phyloP scores from a whole-genome alignment of 2,797 vertebrate genomes.

The Odontamblyopus lacepedii region DNA sequence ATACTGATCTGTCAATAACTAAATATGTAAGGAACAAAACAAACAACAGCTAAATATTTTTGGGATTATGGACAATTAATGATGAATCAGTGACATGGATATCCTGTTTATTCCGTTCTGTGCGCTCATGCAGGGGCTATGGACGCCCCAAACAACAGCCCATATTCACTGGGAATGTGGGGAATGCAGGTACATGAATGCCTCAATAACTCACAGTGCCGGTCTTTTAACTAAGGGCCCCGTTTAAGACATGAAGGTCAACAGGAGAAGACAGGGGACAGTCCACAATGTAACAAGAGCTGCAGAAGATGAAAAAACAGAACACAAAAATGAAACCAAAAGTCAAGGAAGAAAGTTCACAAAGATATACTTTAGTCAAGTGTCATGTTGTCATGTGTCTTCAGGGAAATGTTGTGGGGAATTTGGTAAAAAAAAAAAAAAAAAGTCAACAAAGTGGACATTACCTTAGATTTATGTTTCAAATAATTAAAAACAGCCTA shows the following conservation, averaged over 20 bases:
- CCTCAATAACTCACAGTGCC: slow-evolving; percentile 58
- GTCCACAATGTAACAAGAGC: slow-evolving; percentile 10
- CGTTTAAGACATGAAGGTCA: slow-evolving; percentile 41
- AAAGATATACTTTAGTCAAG: background rate
- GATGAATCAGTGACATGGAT: slow-evolving; percentile 56
- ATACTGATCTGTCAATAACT: background rate
- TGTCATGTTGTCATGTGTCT: slow-evolving; percentile 1
- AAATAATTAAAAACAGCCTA: background rate
- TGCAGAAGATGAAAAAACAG: slow-evolving; percentile 1
- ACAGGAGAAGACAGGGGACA: slow-evolving; percentile 33
- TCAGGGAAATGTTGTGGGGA: slow-evolving; percentile 7
- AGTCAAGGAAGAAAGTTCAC: background rate
- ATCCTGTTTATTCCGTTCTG: slow-evolving; percentile 73
- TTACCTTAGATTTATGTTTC: slow-evolving; percentile 16
- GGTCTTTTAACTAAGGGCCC: slow-evolving; percentile 51
- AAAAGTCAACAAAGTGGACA: slow-evolving; percentile 8
- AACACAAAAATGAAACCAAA: slow-evolving; percentile 27
- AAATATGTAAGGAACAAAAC: background rate
- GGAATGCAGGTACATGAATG: slow-evolving; percentile 73
- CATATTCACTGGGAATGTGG: slow-evolving; percentile 65
- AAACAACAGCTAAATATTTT: slow-evolving; percentile 26
- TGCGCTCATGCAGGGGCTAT: slow-evolving; percentile 38
- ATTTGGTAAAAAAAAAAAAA: slow-evolving; percentile 7
- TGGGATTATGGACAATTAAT: slow-evolving; percentile 42
- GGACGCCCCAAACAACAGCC: slow-evolving; percentile 58